Base-by-base conservation (phyloP, 2,888 invertebrate genomes). In the Vanessa cardui region DNA sequence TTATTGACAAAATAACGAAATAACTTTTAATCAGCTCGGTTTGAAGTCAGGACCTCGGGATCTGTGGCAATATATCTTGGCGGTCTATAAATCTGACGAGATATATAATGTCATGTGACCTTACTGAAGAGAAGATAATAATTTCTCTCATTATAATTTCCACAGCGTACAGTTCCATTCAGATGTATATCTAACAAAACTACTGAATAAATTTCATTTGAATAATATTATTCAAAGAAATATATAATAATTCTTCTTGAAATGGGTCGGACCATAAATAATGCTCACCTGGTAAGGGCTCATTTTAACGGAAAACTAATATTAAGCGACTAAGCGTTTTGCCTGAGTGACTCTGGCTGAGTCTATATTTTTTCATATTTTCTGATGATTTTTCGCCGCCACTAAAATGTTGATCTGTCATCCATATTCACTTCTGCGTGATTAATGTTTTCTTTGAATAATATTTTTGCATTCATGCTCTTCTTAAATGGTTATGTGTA, bases 181-280 rank as follows among this genome's bases (percentile, higher is more conserved):
- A 58, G 58, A 64, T 64, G 59, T 59, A 64, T 64, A 44, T 44
- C 64, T 26, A 33, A 31, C 50, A 59, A 46, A 66, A 62, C 58
- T 66, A 59, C 69, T 66, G 62, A 66, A 59, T 54, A 26, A 46
- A 26, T 62, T 58, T 45, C 58, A 49, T 62, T 58, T 64, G 58
- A 58, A 66, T 69, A 59, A 66, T 66, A 63, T 66, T 66, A 58
- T 68, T 66, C 66, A 62, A 66, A 69, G 62, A 62, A 69, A 69
- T 63, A 62, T 46, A 66, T 66, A 65, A 69, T 69, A 63, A 66
- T 59, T 66, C 69, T 62, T 60, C 59, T 63, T 69, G 69, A 69
- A 62, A 33, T 66, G 69, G 69, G 69, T 69, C 47, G 44, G 60
- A 39, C n/a, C 62, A 61, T 69, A 62, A 66, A 63, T 69, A 66